Base-by-base conservation (phyloP, 1,140 invertebrate genomes). In the Zaprionus ghesquierei region DNA sequence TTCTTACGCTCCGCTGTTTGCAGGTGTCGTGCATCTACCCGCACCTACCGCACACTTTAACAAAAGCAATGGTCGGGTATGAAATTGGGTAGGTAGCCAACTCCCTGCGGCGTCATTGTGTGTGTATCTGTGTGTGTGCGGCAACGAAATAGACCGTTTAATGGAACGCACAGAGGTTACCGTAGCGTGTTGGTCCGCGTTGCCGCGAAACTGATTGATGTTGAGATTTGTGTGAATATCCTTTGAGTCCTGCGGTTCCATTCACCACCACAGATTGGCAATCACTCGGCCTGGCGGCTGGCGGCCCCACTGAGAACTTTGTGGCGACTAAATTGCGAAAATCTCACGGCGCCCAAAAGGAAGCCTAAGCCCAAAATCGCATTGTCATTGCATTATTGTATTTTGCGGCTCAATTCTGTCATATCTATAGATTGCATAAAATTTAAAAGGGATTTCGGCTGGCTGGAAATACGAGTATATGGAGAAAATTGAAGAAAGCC, bases 21-120 rank as follows among this genome's bases (percentile, higher is more conserved):
- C 55, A 60, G 60, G 61, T 71, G 56, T 56, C 20, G 44, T 35
- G 27, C 59, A 15, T 33, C 3, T 38, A 27, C 1, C n/a, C 29
- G 2, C 10, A 5, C 29, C 49, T 9, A 8, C 27, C 8, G 27
- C 27, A 29, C n/a, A 6, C 27, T 6, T 29, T 3, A 3, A 29
- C 27, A 29, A 29, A 29, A 6, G 1, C 2, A 8, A 25, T 25
- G 25, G 31, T n/a, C n/a, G 12, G 35, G n/a, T 1, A 12, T 9
- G 10, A n/a, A n/a, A n/a, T n/a, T n/a, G 35, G n/a, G 0, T 15
- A 15, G 35, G n/a, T n/a, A 41, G 56, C 22, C 51, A 68, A 69
- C 81, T 84, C 81, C 81, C 78, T 55, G 78, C 75, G 81, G 81
- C 81, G 81, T 71, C 81, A 85, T 85, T 86, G 81, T 85, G 81